Conservation (phyloP, 2,797 vertebrate species). For the Enteromius paludinosus region DNA sequence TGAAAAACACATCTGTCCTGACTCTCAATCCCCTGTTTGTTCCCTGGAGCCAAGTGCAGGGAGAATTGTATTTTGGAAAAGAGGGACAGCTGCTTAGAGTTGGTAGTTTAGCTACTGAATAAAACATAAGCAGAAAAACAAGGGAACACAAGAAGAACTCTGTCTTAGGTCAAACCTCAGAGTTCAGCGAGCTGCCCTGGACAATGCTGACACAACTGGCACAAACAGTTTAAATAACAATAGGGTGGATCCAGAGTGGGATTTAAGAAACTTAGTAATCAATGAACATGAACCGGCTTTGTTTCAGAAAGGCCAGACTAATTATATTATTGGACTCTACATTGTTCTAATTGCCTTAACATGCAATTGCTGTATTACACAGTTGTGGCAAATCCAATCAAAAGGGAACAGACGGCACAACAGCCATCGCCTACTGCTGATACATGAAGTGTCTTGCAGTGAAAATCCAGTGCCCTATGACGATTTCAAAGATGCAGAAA, state of each 20-base stretch:
- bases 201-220: neutral
- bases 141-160: conserved; percentile 72
- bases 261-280: conserved; percentile 6
- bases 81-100: conserved; percentile 66
- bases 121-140: conserved; percentile 70
- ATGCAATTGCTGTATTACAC: neutral
- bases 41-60: conserved; percentile 44
- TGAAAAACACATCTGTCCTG: conserved; percentile 54
- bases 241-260: neutral
- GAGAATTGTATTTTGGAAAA: conserved; percentile 56
- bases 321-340: neutral
- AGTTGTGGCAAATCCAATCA: neutral
- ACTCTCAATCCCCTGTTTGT: conserved; percentile 64
- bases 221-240: neutral
- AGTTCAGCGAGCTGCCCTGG: neutral
- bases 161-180: conserved; percentile 61
- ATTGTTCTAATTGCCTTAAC: neutral
- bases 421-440: neutral
- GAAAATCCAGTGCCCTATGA: neutral
- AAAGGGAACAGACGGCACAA: neutral
- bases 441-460: neutral
- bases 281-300: neutral
- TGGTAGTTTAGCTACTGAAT: conserved; percentile 69
- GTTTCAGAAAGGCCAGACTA: conserved; percentile 2
- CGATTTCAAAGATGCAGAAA: neutral